Evolutionary conservation across 1,140 invertebrate genomes (phyloP).

Genomic region (Heliconius congener): DNA sequence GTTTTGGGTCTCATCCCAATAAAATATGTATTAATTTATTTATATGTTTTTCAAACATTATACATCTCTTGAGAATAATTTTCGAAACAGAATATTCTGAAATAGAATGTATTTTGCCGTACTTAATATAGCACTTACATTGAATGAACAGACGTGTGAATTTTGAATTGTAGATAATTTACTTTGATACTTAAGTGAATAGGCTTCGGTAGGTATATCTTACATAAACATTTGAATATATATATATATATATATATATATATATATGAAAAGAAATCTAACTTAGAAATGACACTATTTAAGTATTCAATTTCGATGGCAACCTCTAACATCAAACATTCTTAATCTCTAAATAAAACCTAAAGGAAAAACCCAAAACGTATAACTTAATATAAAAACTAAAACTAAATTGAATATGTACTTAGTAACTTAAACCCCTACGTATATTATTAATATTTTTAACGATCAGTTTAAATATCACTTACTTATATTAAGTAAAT

Average conservation of each 20-base stretch:
- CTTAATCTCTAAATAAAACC: background rate
- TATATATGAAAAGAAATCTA: background rate
- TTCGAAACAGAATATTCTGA: conserved; percentile 1
- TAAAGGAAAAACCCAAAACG: background rate
- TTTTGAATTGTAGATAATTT: background rate
- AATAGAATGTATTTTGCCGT: conserved; percentile 3
- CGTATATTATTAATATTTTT: background rate
- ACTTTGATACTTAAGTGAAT: background rate
- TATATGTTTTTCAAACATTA: conserved; percentile 21
- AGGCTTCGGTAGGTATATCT: no score
- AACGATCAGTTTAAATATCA: background rate
- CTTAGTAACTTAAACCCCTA: background rate
- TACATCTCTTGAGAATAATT: conserved; percentile 19
- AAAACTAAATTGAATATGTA: background rate
- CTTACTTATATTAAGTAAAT: background rate
- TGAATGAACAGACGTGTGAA: background rate
- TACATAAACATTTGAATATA: no score
- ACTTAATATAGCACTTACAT: conserved; percentile 6
- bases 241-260: background rate
- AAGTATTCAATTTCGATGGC: background rate
- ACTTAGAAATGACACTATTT: background rate
- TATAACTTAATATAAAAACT: background rate
- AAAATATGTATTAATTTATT: conserved; percentile 28
- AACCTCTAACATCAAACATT: background rate
- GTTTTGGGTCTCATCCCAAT: conserved; percentile 16